Percentiles rank a stretch among this genome's conserved stretches.
phyloP scores from a whole-genome alignment of 2,797 vertebrate genomes.

The Erpetoichthys calabaricus region DNA sequence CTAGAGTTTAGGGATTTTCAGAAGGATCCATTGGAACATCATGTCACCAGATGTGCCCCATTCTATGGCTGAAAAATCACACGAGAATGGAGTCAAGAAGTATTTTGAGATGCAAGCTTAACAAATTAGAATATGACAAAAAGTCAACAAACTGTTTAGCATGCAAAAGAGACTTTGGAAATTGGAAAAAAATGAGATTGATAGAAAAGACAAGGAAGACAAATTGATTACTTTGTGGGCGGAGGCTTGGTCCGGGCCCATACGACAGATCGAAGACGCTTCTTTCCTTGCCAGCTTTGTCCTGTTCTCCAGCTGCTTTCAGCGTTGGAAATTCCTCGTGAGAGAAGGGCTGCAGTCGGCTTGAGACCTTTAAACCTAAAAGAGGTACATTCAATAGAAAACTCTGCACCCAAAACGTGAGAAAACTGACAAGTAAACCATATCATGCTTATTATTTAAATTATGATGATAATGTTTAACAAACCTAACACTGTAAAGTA shows the following conservation, averaged over 20 bases:
- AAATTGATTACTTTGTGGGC: slow-evolving; percentile 59
- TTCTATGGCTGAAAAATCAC: too few species aligned
- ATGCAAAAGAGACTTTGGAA: not conserved
- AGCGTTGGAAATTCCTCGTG: slow-evolving; percentile 99
- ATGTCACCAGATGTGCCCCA: too few species aligned
- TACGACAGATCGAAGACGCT: slow-evolving; percentile 98
- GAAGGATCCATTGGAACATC: too few species aligned
- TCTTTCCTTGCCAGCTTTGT: slow-evolving; percentile 99
- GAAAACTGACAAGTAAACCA: slow-evolving; percentile 18
- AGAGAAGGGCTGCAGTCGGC: slow-evolving; percentile 99
- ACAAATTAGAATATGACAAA: not conserved
- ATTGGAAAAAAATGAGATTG: fast-evolving
- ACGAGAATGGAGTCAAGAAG: too few species aligned
- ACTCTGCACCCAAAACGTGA: too few species aligned
- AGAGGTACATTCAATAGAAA: not conserved
- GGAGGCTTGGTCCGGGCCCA: slow-evolving; percentile 85
- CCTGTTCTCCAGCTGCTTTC: slow-evolving; percentile 99
- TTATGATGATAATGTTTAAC: fast-evolving
- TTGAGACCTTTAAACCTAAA: slow-evolving; percentile 98
- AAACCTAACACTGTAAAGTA: too few species aligned
- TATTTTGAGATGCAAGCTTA: not conserved
- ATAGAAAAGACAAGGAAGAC: not conserved
- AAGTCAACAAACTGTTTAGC: not conserved
- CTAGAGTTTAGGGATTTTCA: not conserved
- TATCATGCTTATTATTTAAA: not conserved